Percentiles rank a stretch among this genome's conserved stretches.
Evolutionary conservation across 2,888 invertebrate species (phyloP).

Genomic region (Melanchra persicariae): DNA sequence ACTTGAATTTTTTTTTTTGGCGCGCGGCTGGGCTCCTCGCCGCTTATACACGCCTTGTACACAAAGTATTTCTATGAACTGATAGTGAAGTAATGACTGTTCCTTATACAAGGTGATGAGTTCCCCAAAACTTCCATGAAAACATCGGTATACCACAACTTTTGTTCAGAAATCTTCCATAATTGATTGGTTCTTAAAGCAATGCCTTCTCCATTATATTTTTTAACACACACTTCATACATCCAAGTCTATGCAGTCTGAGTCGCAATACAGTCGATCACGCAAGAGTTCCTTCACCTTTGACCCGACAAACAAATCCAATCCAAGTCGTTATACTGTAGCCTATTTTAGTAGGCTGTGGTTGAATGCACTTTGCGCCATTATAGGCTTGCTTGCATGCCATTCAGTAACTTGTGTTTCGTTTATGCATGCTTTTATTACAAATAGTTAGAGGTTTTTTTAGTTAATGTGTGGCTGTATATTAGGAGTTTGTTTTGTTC

Average conservation of each 20-base stretch:
- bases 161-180: too few relatives aligned
- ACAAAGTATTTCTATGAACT: too few relatives aligned
- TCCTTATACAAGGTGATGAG: too few relatives aligned
- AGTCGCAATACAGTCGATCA: constrained; percentile 79
- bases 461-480: constrained; percentile 9
- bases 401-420: constrained; percentile 32
- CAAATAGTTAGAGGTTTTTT: background rate
- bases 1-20: too few relatives aligned
- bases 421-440: constrained; percentile 28
- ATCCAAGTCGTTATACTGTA: constrained; percentile 70
- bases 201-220: constrained; percentile 43
- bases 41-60: too few relatives aligned
- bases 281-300: constrained; percentile 86
- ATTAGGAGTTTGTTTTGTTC: constrained; percentile 3
- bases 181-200: too few relatives aligned
- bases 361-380: constrained; percentile 68
- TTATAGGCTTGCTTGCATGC: constrained; percentile 61
- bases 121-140: too few relatives aligned
- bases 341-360: constrained; percentile 65
- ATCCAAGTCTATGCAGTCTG: constrained; percentile 81
- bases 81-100: too few relatives aligned
- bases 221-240: constrained; percentile 68
- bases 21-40: too few relatives aligned
- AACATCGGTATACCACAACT: too few relatives aligned
- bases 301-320: constrained; percentile 84